A percentile compares a stretch with the other conserved stretches of the same genome.
phyloP scores from a whole-genome alignment of 2,797 vertebrate species.

The Myotis pilosus region DNA sequence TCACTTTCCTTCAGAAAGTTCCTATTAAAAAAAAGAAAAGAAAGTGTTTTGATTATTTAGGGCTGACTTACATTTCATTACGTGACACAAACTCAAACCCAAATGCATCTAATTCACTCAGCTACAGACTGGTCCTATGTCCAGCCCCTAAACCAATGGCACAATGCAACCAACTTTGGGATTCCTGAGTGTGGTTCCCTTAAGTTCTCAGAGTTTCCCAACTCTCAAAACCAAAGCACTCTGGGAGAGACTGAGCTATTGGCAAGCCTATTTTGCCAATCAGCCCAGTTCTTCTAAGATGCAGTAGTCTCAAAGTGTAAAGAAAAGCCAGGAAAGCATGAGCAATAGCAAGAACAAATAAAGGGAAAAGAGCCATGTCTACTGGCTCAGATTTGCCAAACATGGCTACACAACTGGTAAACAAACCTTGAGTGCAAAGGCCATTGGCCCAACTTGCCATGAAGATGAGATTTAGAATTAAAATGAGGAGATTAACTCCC shows the following conservation, averaged over 20 bases:
- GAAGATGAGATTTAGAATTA: neutral
- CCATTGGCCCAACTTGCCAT: neutral
- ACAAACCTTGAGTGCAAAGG: constrained; percentile 50
- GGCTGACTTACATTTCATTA: constrained; percentile 81
- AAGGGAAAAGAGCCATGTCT: neutral
- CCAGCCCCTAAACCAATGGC: constrained; percentile 77
- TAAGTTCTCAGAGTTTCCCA: constrained; percentile 78
- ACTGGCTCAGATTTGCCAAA: neutral
- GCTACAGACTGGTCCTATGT: constrained; percentile 23
- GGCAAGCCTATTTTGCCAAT: neutral
- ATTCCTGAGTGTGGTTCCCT: constrained; percentile 83
- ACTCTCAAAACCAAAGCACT: constrained; percentile 78
- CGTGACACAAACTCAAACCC: constrained; percentile 73
- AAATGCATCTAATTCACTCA: constrained; percentile 55
- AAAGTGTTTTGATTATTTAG: constrained; percentile 80
- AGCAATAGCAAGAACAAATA: neutral
- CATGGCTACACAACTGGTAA: constrained; percentile 50
- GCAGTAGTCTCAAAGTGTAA: constrained; percentile 55
- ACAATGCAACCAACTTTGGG: constrained; percentile 75
- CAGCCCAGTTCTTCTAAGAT: constrained; percentile 47
- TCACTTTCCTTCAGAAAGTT: constrained; percentile 83
- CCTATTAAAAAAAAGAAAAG: constrained; percentile 77
- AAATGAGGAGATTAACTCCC: neutral
- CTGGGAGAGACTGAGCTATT: constrained; percentile 44
- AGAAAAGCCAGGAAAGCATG: constrained; percentile 28